A percentile compares a stretch with the other conserved stretches of the same genome.
Conservation (phyloP, 2,888 invertebrate species). For the Hydropsyche betteni region DNA sequence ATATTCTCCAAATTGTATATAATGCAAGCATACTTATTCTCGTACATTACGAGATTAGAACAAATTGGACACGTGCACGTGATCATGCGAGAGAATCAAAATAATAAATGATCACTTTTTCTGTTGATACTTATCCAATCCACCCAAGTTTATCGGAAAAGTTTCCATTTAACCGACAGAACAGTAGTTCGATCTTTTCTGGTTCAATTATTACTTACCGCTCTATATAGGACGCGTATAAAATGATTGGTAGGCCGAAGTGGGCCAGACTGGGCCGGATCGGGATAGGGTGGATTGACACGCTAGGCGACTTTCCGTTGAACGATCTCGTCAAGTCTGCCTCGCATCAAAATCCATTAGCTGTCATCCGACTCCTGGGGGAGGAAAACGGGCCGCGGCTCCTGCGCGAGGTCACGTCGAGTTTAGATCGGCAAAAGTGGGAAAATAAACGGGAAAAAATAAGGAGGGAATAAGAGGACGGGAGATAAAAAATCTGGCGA, state of each 20-base stretch:
- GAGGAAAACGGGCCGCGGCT: constrained; percentile 7
- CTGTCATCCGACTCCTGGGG: constrained; percentile 39
- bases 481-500: constrained; percentile 17
- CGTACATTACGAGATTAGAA: background rate
- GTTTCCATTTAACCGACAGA: too few species aligned
- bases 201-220: too few species aligned
- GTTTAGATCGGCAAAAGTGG: constrained; percentile 12
- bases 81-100: too few species aligned
- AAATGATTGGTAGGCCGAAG: too few species aligned
- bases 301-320: constrained; percentile 10
- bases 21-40: background rate
- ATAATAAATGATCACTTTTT: too few species aligned
- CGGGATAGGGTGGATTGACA: background rate
- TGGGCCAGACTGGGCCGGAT: too few species aligned
- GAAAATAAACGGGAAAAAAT: background rate
- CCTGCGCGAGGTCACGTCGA: constrained; percentile 1
- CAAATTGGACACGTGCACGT: constrained; percentile 1
- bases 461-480: background rate
- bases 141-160: too few species aligned
- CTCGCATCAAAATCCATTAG: constrained; percentile 40
- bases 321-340: constrained; percentile 39
- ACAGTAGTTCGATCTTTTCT: too few species aligned
- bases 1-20: background rate
- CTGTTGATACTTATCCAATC: too few species aligned
- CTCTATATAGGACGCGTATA: too few species aligned